Base-by-base conservation (phyloP, 2,888 invertebrate genomes). In the Drosophila siamana region DNA sequence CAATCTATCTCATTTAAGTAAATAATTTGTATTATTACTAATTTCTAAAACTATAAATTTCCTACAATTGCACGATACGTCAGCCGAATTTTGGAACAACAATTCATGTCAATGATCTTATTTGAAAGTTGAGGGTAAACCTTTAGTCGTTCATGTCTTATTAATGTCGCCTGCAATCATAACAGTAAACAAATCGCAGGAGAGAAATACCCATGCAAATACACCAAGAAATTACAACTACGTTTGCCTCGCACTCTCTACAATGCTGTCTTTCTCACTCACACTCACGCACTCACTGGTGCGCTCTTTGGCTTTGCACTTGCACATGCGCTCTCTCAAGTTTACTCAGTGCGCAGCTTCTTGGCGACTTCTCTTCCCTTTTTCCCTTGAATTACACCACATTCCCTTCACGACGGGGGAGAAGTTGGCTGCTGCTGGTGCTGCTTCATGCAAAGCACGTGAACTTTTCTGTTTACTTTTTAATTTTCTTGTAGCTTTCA, bases 401-500 rank as follows among this genome's bases (percentile, higher is more conserved):
- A 48, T 16, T n/a, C 9, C 48, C 26, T 28, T 11, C 22, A 11
- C n/a, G 33, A 11, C n/a, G n/a, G n/a, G n/a, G 4, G 33, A 11
- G 33, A 33, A 11, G 33, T 33, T 11, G 13, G n/a, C 28, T 28
- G n/a, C 28, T 54, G 13, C 15, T 13, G 28, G 8, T 40, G 48
- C 48, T 47, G 59, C 40, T 16, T 52, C 76, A 75, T 78, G 77
- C 83, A 40, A 47, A 84, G 78, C 84, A 84, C 84, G 84, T 84
- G 84, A 88, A 83, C 78, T 88, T 86, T 86, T 88, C 83, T 86
- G 84, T 83, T 83, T 83, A 83, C 83, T 83, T 83, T 83, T 83
- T 83, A 79, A 83, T 83, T 83, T 86, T 79, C 82, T 73, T 70
- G 69, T 55, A 48, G 66, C 64, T 69, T 65, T 66, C 69, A 44